phyloP scores from a whole-genome alignment of 2,113 vertebrate species.

The Trematomus loennbergii region DNA sequence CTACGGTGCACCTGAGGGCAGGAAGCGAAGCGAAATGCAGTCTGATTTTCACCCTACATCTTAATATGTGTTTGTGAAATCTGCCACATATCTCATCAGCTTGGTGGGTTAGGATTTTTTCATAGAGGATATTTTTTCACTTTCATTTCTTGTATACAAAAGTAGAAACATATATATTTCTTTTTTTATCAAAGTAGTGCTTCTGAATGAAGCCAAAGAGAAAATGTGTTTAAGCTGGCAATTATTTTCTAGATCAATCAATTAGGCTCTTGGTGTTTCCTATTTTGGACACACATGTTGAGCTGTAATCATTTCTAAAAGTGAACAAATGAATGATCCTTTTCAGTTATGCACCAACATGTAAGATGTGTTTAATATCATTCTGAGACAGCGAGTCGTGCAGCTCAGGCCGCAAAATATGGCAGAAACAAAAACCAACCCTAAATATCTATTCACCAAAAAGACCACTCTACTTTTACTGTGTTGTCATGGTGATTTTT shows the following conservation, averaged over 20 bases:
- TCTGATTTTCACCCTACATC: conserved; percentile 33
- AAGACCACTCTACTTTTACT: conserved; percentile 49
- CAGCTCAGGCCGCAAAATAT: too few species aligned
- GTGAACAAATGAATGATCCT: too few species aligned
- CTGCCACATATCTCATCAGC: conserved; percentile 12
- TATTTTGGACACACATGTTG: too few species aligned
- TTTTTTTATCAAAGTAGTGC: background rate
- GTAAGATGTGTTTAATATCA: too few species aligned
- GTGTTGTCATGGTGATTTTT: conserved; percentile 67
- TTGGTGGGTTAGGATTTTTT: conserved; percentile 26
- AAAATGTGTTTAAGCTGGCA: background rate
- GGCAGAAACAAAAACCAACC: too few species aligned
- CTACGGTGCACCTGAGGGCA: conserved; percentile 67
- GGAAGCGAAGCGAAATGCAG: conserved; percentile 51
- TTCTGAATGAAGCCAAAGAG: background rate
- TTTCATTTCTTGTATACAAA: conserved; percentile 9
- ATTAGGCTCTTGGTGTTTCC: too few species aligned
- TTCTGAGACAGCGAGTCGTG: too few species aligned
- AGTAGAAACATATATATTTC: background rate
- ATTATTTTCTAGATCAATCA: background rate
- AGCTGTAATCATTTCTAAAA: too few species aligned
- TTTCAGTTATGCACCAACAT: too few species aligned
- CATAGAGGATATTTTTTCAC: conserved; percentile 22
- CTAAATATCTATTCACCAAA: conserved; percentile 3
- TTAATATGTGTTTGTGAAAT: conserved; percentile 10